Evolutionary conservation across 2,113 vertebrate genomes (phyloP), one percentile per base, ranked within the genome.

Genomic region (Brienomyrus brachyistius): DNA sequence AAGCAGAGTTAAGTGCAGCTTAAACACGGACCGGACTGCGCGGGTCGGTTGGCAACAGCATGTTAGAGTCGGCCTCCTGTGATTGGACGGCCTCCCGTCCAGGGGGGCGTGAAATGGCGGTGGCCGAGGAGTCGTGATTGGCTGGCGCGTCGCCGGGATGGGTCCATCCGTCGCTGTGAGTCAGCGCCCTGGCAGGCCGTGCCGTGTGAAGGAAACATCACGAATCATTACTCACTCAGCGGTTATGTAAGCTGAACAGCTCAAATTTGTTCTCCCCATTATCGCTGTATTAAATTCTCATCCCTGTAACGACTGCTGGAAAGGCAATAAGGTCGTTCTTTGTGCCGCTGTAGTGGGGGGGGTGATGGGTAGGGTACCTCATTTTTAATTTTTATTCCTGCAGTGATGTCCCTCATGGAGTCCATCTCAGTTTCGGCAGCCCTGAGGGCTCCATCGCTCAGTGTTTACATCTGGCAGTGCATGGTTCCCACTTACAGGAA

Each of bases 201-300:
- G 66, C 74, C 88, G 90, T 92, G 88, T 92, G 88, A 93, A 91
- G 91, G 91, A 93, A 93, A 90, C 91, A 93, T 92, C 88, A 89
- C 91, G 91, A 92, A 87, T 91, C 91, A 94, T 94, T 94, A 93
- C 92, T 94, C 93, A 94, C 91, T 94, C 93, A 54, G 62, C 90
- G 90, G 94, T 95, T 94, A 92, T 94, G 92, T 93, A 94, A 95
- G 92, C 90, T 85, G 90, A 94, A 92, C 91, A 89, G 90, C 90
- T 91, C 91, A 84, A 31, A 93, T 95, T 93, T 95, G 93, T 94
- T 93, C 92, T 89, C 88, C 92, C 92, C 89, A 94, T 95, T 95
- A 94, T 90, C 87, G 91, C 92, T 91, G 91, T 92, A 93, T 94
- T 94, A 93, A 91, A 89, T 90, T 94, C 92, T 94, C 93, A 93